Percentiles rank a stretch among this genome's conserved stretches.
Conservation (phyloP, 2,888 invertebrate genomes). For the Macropis europaea region DNA sequence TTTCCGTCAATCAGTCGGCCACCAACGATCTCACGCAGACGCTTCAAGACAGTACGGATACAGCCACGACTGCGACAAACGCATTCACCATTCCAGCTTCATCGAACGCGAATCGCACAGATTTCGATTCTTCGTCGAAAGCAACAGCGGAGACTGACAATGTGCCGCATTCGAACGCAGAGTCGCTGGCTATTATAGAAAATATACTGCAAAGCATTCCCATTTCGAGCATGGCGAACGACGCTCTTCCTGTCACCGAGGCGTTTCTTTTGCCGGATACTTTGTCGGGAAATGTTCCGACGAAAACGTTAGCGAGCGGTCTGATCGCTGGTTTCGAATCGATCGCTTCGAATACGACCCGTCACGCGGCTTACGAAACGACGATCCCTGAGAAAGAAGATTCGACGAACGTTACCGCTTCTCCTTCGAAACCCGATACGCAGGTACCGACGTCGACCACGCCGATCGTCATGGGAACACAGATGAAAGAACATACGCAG, state of each 20-base stretch:
- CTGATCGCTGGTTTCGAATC: slow-evolving; percentile 24
- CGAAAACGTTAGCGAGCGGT: slow-evolving; percentile 30
- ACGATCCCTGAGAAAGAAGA: neutral
- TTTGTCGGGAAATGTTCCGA: neutral
- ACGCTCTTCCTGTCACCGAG: neutral
- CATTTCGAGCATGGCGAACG: neutral
- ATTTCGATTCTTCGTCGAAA: neutral
- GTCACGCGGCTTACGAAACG: neutral
- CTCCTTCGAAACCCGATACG: neutral
- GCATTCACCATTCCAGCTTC: too few species aligned
- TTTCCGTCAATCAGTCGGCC: too few species aligned
- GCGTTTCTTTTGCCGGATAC: neutral
- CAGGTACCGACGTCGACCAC: neutral
- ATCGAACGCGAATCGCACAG: neutral
- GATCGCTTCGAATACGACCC: neutral
- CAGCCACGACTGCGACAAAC: too few species aligned
- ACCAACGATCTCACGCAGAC: too few species aligned
- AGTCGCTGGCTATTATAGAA: slow-evolving; percentile 5
- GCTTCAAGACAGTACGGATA: too few species aligned
- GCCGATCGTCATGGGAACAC: neutral
- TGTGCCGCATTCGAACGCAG: neutral
- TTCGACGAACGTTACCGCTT: neutral
- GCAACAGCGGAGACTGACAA: neutral
- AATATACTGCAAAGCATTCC: slow-evolving; percentile 12
- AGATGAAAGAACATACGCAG: too few species aligned